Base-by-base conservation (phyloP, 2,113 vertebrate species). In the Brevimyrus niger region DNA sequence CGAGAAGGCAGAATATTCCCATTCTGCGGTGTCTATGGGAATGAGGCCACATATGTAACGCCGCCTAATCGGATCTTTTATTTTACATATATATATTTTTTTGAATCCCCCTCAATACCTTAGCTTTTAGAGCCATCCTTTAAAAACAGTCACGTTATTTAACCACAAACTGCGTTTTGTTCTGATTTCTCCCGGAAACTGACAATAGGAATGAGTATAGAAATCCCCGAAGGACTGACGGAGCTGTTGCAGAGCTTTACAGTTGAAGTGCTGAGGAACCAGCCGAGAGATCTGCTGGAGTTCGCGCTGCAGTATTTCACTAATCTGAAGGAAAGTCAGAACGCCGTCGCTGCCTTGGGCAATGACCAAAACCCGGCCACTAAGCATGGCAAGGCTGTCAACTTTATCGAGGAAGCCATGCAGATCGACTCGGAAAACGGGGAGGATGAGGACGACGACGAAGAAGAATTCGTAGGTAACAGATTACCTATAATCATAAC, bases 201-300 rank as follows among this genome's bases (percentile, higher is more conserved):
- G 94, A 94, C 86, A 93, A 94, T 93, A 97, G 98, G 96, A 95
- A 99, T 99, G 97, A 99, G 98, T 97, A 98, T 99, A 97, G 97
- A 98, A 96, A 97, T 99, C 94, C 98, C 98, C 91, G 97, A 97
- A 95, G 98, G 98, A 92, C 96, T 99, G 96, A 98, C 97, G 95
- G 98, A 99, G 96, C 97, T 99, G 96, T 96, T 99, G 94, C 98
- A 99, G 95, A 97, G 97, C 96, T 99, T 99, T 97, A 99, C 98
- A 85, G 97, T 99, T 96, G 98, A 99, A 96, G 98, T 99, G 94
- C 95, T 99, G 94, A 95, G 98, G 95, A 97, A 96, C 90, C 98
- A 98, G 95, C 98, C 98, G 88, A 94, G 95, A 88, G 97, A 99
- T 95, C 94, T 99, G 94, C 96, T 99, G 93, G 97, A 98, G 93